Conservation (phyloP, 2,113 vertebrate genomes). For the Cisticola juncidis region DNA sequence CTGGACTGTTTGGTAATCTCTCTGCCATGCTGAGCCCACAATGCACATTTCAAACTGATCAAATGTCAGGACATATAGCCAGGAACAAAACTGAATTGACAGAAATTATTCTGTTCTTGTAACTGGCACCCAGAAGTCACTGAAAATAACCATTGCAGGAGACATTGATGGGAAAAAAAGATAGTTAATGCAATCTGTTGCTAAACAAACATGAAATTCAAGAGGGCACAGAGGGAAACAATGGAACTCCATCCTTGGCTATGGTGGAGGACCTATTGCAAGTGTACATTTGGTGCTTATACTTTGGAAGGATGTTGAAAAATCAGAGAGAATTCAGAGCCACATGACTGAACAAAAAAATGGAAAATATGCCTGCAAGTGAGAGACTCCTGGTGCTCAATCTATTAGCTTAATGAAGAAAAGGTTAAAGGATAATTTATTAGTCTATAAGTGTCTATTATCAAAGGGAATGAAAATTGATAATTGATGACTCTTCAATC, state of each 20-base stretch:
- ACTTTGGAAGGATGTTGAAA: not conserved
- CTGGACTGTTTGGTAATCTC: not conserved
- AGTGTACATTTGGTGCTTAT: not conserved
- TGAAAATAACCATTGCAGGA: not conserved
- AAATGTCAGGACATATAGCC: not conserved
- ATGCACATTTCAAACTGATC: not conserved
- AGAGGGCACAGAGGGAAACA: not conserved
- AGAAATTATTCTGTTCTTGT: not conserved
- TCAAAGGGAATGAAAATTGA: slow-evolving; percentile 58
- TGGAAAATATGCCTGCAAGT: slow-evolving; percentile 51
- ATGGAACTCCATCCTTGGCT: not conserved
- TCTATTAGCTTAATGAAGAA: slow-evolving; percentile 61
- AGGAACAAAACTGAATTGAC: not conserved
- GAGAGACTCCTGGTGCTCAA: slow-evolving; percentile 40
- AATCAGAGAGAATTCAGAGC: not conserved
- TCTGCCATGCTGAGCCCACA: not conserved
- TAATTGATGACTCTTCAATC: slow-evolving; percentile 60
- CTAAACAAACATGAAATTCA: not conserved
- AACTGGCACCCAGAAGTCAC: not conserved
- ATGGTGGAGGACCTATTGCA: not conserved
- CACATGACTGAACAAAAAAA: not conserved
- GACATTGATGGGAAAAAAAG: not conserved
- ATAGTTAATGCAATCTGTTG: not conserved
- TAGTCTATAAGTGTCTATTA: slow-evolving; percentile 61
- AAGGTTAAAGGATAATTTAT: slow-evolving; percentile 69